Percentiles rank a stretch among this genome's conserved stretches.
These are phyloP conservation scores for Oscheius sp. DNA, from an alignment of 2,888 invertebrate species.

Conservation along the genomic window DNA sequence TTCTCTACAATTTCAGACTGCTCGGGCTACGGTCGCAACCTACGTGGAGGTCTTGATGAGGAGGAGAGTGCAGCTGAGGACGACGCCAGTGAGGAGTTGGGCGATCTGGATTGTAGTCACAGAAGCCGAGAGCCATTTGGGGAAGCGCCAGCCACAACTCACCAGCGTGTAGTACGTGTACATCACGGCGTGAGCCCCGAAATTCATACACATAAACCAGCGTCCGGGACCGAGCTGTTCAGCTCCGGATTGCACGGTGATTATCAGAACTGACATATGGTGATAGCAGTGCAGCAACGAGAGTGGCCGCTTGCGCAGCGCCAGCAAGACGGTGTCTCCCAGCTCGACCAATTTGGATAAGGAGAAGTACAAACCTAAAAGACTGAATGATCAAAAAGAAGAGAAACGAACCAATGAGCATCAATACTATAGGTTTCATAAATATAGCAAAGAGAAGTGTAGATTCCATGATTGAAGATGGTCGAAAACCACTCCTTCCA, in stretches of 20 bases:
- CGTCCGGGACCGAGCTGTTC: not conserved
- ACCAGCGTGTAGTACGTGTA: conserved; percentile 21
- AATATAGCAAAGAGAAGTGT: conserved; percentile 18
- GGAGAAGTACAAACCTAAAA: conserved; percentile 21
- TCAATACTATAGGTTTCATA: not conserved
- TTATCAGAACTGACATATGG: conserved; percentile 26
- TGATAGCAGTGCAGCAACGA: conserved; percentile 32
- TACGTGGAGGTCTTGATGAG: conserved; percentile 24
- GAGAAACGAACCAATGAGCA: conserved; percentile 27
- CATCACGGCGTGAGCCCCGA: conserved; percentile 29
- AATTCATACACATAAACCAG: conserved; percentile 30
- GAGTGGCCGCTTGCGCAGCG: conserved; percentile 20
- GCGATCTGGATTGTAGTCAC: conserved; percentile 26
- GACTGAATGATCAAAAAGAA: no score
- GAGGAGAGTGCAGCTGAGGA: conserved; percentile 14
- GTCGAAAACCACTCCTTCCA: conserved; percentile 15
- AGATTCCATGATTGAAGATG: not conserved
- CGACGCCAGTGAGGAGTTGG: conserved; percentile 19
- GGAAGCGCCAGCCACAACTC: conserved; percentile 3
- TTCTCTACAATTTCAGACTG: conserved; percentile 12
- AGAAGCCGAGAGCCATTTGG: conserved; percentile 17
- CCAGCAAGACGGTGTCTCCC: conserved; percentile 29
- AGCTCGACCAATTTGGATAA: conserved; percentile 25
- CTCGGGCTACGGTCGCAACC: not conserved
- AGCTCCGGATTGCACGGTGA: conserved; percentile 23